Evolutionary conservation across 2,113 vertebrate genomes (phyloP), one percentile per base, ranked within the genome.

Genomic region (Alligator sinensis): DNA sequence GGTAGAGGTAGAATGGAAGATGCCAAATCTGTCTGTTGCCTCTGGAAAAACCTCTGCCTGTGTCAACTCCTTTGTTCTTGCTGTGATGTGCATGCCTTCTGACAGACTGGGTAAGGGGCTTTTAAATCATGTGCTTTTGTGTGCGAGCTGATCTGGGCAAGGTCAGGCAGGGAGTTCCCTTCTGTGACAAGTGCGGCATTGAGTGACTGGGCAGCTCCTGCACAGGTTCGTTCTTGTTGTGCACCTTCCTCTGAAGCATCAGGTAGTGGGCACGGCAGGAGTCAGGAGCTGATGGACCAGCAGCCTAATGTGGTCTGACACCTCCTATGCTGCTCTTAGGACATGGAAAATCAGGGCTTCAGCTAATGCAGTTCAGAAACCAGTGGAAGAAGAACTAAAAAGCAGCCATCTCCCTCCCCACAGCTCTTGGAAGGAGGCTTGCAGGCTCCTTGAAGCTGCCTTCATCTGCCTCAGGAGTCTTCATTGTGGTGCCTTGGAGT

Each of bases 211-310:
- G 12, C 60, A 13, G 27, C 4, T 0, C 0, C 24, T 87, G 6
- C 27, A 78, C 62, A 62, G 27, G 19, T 6, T 79, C 9, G 0
- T 61, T 76, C 28, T 0, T 1, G 17, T 74, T 78, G 2, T 0
- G 8, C 58, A 30, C 18, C 75, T 62, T 75, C 47, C 80, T 89
- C 80, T 82, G 62, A 11, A 10, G 34, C 11, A 8, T 11, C 55
- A 15, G 64, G 19, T 61, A 1, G 13, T n/a, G 27, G 1, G 4
- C 68, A 22, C 58, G 87, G 60, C 72, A 27, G 30, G 34, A 77
- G 66, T 38, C 24, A 63, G 0, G 0, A 38, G 55, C 55, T 28
- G 54, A 22, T 60, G 0, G 0, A 5, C 64, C 4, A 1, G 79
- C 81, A 60, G 77, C 47, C 66, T 64, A 66, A 75, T 78, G 59